Evolutionary conservation across 2,888 invertebrate genomes (phyloP).

Genomic region (Heliconius erato): DNA sequence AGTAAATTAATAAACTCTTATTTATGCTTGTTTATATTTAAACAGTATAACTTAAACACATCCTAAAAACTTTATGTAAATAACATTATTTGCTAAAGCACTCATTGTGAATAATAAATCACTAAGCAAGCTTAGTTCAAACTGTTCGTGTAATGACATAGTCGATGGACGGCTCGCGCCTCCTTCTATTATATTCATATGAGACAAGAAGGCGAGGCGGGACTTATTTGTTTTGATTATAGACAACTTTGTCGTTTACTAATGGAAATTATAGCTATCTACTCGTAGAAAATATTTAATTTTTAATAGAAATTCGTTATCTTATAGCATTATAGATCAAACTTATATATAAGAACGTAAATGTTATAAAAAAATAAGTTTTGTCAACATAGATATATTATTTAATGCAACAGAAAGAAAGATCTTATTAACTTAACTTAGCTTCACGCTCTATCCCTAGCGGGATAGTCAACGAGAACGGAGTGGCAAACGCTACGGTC

Average conservation of each 20-base stretch:
- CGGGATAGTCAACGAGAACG: too few relatives aligned
- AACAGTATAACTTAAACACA: neutral
- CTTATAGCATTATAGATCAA: too few relatives aligned
- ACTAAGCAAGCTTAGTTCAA: slow-evolving; percentile 26
- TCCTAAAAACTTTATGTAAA: slow-evolving; percentile 14
- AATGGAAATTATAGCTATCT: neutral
- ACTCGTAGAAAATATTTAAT: neutral
- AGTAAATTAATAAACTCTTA: too few relatives aligned
- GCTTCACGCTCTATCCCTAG: too few relatives aligned
- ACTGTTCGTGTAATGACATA: slow-evolving; percentile 66
- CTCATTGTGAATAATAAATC: slow-evolving; percentile 27
- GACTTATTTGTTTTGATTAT: slow-evolving; percentile 56
- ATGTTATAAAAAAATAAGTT: too few relatives aligned
- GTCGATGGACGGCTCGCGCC: slow-evolving; percentile 65
- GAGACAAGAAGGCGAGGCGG: slow-evolving; percentile 65
- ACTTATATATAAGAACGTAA: too few relatives aligned
- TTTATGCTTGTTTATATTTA: slow-evolving; percentile 1
- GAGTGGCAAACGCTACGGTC: too few relatives aligned
- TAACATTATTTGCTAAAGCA: slow-evolving; percentile 20
- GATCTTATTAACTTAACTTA: too few relatives aligned
- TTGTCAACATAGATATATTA: too few relatives aligned
- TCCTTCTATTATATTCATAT: slow-evolving; percentile 82
- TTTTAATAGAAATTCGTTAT: too few relatives aligned
- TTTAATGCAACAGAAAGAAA: too few relatives aligned
- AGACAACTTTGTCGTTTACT: slow-evolving; percentile 4